Conservation (phyloP, 2,797 vertebrate genomes). For the Lacerta agilis region DNA sequence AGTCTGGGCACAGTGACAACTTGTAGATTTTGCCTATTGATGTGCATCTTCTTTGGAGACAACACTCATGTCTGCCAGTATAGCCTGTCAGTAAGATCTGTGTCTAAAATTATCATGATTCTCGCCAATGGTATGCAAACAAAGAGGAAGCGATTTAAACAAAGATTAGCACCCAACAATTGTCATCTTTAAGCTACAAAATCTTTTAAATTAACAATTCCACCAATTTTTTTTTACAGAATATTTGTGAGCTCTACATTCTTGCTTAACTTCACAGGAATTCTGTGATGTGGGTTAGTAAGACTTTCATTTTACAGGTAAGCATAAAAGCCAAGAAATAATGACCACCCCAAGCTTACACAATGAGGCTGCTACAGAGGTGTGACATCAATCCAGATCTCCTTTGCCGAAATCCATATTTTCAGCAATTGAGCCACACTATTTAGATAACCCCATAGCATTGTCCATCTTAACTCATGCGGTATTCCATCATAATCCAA, state of each 20-base stretch:
- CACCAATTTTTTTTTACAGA: background rate
- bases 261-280: background rate
- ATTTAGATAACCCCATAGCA: background rate
- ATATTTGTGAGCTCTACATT: background rate
- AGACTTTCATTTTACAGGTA: background rate
- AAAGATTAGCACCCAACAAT: constrained; percentile 32
- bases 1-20: constrained; percentile 76
- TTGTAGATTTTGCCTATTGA: constrained; percentile 68
- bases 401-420: background rate
- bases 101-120: constrained; percentile 56
- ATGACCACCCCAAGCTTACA: background rate
- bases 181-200: constrained; percentile 52
- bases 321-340: background rate
- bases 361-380: background rate
- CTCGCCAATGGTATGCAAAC: constrained; percentile 48
- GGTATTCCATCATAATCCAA: no score
- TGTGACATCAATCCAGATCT: background rate
- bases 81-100: constrained; percentile 54
- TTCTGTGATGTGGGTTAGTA: background rate
- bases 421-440: background rate
- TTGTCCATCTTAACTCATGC: no score
- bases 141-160: constrained; percentile 31
- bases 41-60: constrained; percentile 65
- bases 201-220: constrained; percentile 11
- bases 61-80: constrained; percentile 53